Evolutionary conservation across 1,140 invertebrate species (phyloP).

Genomic region (Platorchestia sp.): DNA sequence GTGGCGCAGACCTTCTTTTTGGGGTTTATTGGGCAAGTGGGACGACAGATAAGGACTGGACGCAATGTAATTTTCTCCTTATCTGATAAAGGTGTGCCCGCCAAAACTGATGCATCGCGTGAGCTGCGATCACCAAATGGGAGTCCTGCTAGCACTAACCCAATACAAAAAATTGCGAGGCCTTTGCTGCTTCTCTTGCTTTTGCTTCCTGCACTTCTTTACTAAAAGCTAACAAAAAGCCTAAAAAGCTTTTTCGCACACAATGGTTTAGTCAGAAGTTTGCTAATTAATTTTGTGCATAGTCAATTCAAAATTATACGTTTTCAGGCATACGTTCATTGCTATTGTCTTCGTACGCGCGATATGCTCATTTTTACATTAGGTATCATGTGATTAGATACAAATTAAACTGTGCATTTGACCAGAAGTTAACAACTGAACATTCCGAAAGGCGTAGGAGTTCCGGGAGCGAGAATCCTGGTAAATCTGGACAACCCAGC

Average conservation of each 20-base stretch:
- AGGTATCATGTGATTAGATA: no score
- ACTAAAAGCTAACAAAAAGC: neutral
- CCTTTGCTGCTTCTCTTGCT: neutral
- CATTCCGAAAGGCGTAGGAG: neutral
- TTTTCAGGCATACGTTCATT: neutral
- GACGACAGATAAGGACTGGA: constrained; percentile 51
- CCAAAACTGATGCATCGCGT: constrained; percentile 49
- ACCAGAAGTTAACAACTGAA: neutral
- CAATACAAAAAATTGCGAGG: neutral
- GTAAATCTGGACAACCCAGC: neutral
- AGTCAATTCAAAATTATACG: neutral
- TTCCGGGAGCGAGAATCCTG: neutral
- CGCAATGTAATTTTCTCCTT: constrained; percentile 52
- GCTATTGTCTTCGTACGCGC: neutral
- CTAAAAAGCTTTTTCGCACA: neutral
- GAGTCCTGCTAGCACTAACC: neutral
- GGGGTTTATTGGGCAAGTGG: neutral
- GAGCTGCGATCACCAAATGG: neutral
- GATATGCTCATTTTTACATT: no score
- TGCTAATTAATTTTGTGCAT: no score
- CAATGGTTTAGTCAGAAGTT: neutral
- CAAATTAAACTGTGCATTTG: neutral
- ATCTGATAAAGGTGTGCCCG: constrained; percentile 46
- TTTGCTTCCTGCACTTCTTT: neutral
- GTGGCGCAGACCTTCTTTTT: neutral